Evolutionary conservation across 2,797 vertebrate species (phyloP).

Genomic region (Babyrousa celebensis): DNA sequence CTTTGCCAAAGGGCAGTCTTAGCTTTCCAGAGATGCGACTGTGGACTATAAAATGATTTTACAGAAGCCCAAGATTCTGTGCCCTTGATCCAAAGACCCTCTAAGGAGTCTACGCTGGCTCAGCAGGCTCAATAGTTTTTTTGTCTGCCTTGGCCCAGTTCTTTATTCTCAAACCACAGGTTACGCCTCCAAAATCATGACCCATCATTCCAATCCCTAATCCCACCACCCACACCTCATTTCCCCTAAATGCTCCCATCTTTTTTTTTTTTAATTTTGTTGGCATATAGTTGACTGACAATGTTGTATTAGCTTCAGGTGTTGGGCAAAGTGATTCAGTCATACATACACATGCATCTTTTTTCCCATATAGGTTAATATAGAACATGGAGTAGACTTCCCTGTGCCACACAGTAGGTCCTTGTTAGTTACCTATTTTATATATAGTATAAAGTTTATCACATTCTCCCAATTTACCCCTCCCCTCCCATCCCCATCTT

Average conservation of each 20-base stretch:
- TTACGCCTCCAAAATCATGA: neutral
- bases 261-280: neutral
- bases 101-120: neutral
- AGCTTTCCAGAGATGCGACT: neutral
- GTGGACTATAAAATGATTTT: neutral
- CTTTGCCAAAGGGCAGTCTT: neutral
- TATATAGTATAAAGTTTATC: no score
- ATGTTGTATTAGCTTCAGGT: no score
- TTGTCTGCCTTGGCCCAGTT: neutral
- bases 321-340: no score
- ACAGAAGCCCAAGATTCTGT: neutral
- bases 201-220: neutral
- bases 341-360: no score
- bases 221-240: fast-evolving
- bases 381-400: no score
- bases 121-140: neutral
- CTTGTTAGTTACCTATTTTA: no score
- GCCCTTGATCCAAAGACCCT: neutral
- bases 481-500: no score
- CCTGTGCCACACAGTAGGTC: no score
- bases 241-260: neutral
- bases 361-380: no score
- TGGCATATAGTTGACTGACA: no score
- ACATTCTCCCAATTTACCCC: no score
- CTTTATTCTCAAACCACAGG: neutral